Conservation (phyloP, 2,797 vertebrate genomes). For the Lepus oiostolus region DNA sequence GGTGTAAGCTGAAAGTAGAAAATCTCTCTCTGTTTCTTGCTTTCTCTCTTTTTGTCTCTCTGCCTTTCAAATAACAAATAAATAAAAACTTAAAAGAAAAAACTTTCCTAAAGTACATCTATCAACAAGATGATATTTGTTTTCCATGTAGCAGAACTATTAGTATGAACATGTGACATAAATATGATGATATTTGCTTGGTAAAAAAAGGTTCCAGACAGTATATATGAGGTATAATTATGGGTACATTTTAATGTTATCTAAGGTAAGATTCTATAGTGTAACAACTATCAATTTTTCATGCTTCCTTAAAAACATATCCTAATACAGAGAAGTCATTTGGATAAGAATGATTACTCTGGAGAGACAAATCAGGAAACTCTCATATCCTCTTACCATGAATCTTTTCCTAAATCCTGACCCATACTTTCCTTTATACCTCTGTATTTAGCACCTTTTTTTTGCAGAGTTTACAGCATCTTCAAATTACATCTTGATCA, state of each 20-base stretch:
- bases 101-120: neutral
- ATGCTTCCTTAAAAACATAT: neutral
- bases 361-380: neutral
- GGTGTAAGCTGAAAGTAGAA: no score
- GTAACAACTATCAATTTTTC: neutral
- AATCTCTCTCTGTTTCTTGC: no score
- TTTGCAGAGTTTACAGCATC: neutral
- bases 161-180: conserved; percentile 22
- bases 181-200: conserved; percentile 21
- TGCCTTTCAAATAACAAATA: no score
- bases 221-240: neutral
- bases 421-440: neutral
- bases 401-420: neutral
- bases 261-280: neutral
- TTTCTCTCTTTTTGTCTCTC: no score
- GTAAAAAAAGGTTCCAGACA: neutral
- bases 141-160: neutral
- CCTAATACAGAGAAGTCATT: neutral
- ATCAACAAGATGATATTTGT: neutral
- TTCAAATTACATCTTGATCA: conserved; percentile 32
- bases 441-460: neutral
- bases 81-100: no score
- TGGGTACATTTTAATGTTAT: neutral
- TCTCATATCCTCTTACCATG: neutral
- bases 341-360: neutral